Percentiles rank a stretch among this genome's conserved stretches.
These are phyloP conservation scores for Spinibarbus caldwelli DNA, from an alignment of 2,797 vertebrate species.

Conservation along the genomic window DNA sequence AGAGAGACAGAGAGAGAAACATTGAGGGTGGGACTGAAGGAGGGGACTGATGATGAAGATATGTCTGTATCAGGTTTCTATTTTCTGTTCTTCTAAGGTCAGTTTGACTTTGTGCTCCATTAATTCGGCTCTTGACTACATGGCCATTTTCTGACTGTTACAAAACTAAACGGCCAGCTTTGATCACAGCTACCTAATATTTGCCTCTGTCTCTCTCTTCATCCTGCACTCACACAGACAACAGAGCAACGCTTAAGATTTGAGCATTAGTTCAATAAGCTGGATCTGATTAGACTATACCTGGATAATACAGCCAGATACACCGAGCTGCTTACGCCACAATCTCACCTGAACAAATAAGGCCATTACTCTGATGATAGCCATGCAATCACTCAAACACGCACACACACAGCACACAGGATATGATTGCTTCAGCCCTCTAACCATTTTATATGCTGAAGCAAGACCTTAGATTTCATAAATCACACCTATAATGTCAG, in stretches of 20 bases:
- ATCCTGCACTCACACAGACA: not conserved
- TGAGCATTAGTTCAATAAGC: conserved; percentile 31
- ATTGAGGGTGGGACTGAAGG: not conserved
- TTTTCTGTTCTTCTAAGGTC: conserved; percentile 24
- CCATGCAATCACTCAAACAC: conserved; percentile 2
- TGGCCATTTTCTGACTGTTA: conserved; percentile 11
- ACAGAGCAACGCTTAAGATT: conserved; percentile 7
- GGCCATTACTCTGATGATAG: conserved; percentile 43
- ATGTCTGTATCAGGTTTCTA: conserved; percentile 2
- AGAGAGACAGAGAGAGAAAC: not conserved
- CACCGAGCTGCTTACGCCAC: conserved; percentile 35
- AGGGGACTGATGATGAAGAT: not conserved
- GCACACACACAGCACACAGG: not conserved
- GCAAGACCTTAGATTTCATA: not conserved
- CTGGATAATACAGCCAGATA: conserved; percentile 17
- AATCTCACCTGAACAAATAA: conserved; percentile 43
- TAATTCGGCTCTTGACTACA: conserved; percentile 20
- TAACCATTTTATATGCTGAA: not conserved
- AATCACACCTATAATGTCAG: not conserved
- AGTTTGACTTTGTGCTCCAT: conserved; percentile 12
- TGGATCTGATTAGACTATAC: conserved; percentile 47
- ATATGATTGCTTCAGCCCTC: not conserved
- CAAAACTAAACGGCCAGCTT: not conserved
- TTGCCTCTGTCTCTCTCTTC: not conserved
- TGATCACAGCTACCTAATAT: conserved; percentile 5